These are phyloP conservation scores for Artibeus lituratus DNA, from an alignment of 2,797 vertebrate species.

Conservation along the genomic window DNA sequence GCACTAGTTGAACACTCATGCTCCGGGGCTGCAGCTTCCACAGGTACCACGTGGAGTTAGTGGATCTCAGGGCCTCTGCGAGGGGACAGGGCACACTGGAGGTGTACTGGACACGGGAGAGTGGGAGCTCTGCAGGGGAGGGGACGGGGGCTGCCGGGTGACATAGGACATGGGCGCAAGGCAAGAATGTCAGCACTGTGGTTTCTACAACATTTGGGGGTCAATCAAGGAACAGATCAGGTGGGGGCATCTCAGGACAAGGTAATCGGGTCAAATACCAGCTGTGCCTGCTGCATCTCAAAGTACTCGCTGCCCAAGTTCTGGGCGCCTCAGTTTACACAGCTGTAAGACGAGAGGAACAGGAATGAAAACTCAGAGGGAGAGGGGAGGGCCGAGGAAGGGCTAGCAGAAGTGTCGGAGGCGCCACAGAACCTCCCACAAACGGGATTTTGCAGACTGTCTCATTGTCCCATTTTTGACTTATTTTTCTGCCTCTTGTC, in stretches of 20 bases:
- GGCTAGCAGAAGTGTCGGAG: not conserved
- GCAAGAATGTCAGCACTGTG: not conserved
- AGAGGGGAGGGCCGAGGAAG: not conserved
- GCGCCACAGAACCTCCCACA: not conserved
- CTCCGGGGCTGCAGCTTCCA: not conserved
- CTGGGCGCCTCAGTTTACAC: not conserved
- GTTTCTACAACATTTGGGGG: not conserved
- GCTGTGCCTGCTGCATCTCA: not conserved
- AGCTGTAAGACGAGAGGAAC: too few relatives aligned
- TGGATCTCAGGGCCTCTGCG: accelerated
- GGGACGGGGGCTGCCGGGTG: not conserved
- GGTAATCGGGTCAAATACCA: not conserved
- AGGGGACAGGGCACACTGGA: not conserved
- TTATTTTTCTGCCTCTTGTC: not conserved
- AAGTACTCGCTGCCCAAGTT: not conserved
- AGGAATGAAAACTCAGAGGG: not conserved
- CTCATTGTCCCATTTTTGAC: not conserved
- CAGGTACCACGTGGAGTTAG: not conserved
- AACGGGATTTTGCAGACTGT: not conserved
- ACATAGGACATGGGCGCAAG: not conserved
- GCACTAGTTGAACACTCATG: not conserved
- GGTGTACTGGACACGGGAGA: too few relatives aligned
- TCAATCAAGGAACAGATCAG: not conserved
- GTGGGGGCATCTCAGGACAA: not conserved
- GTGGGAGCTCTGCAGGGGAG: not conserved